Percentiles rank a stretch among this genome's conserved stretches.
Evolutionary conservation across 2,113 vertebrate genomes (phyloP).

Genomic region (Coregonus clupeaformis): DNA sequence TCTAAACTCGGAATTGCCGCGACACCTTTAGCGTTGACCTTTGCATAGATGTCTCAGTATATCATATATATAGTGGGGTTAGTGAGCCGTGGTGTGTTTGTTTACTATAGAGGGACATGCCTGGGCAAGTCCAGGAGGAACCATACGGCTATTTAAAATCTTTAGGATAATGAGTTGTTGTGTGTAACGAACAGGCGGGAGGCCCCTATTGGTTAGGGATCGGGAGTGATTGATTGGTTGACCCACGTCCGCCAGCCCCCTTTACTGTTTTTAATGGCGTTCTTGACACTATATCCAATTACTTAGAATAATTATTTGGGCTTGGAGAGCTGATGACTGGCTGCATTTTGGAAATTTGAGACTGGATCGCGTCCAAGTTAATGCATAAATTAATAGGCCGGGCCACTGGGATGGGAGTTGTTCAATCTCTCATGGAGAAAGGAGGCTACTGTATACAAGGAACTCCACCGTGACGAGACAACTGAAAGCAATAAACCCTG

Average conservation of each 20-base stretch:
- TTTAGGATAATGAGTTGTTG: slow-evolving; percentile 43
- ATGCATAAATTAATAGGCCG: slow-evolving; percentile 70
- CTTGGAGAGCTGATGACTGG: slow-evolving; percentile 31
- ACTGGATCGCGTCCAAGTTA: slow-evolving; percentile 71
- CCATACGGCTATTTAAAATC: slow-evolving; percentile 41
- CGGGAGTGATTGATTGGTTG: slow-evolving; percentile 55
- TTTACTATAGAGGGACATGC: not conserved
- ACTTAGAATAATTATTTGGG: slow-evolving; percentile 65
- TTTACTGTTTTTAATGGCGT: slow-evolving; percentile 60
- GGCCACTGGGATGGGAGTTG: slow-evolving; percentile 21
- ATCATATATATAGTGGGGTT: not conserved
- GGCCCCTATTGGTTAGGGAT: slow-evolving; percentile 16
- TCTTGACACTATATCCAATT: slow-evolving; percentile 67
- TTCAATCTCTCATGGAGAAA: slow-evolving; percentile 27
- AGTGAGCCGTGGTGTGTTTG: not conserved
- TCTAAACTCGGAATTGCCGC: not conserved
- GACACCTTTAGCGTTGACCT: not conserved
- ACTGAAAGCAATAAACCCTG: slow-evolving; percentile 45
- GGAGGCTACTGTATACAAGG: slow-evolving; percentile 19
- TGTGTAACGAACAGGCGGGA: slow-evolving; percentile 21
- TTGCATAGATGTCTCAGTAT: not conserved
- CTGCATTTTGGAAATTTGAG: slow-evolving; percentile 55
- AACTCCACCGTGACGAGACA: slow-evolving; percentile 28
- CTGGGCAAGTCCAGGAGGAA: not conserved
- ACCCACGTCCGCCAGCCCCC: slow-evolving; percentile 45